Evolutionary conservation across 1,140 invertebrate genomes (phyloP), one percentile per base, ranked within the genome.

Genomic region (Drosophila lini): DNA sequence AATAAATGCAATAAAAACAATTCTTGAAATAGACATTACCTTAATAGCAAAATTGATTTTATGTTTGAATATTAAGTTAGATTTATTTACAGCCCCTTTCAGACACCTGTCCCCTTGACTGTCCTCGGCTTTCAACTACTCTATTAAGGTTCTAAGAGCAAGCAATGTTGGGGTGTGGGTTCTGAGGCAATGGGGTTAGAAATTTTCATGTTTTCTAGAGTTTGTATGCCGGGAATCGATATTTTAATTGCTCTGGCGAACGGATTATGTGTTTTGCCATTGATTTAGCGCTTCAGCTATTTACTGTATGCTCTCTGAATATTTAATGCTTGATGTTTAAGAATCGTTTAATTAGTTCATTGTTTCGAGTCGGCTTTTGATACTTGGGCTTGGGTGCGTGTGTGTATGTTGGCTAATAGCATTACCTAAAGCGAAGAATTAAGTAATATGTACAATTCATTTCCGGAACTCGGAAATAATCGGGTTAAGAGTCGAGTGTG

Each of bases 351-450:
- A 34, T 69, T 67, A 67, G 36, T 62, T 74, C 40, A 63, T 64
- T 80, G 68, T 53, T 90, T 84, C 73, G 41, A 89, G 84, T 81
- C 71, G 74, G 70, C 68, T 90, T 82, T 81, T 85, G 81, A 90
- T 89, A 89, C 81, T 90, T 90, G 85, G 85, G 83, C 85, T 90
- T 81, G 85, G 81, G 83, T 81, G 41, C 68, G 84, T 65, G 81
- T 9, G 16, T 36, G 32, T 53, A 6, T 36, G 16, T 48, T 56
- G 38, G 73, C 34, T 77, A 53, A 47, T 63, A 58, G 67, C 48
- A 63, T 64, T 69, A 84, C 60, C 68, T 60, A 76, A 56, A 53
- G 48, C 56, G 38, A 47, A 56, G 56, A 60, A 44, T 61, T 78
- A 78, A 38, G 22, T 63, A 38, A 25, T 69, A 53, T 67, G 31